phyloP scores from a whole-genome alignment of 2,888 invertebrate genomes.

The Quadriops clusia region DNA sequence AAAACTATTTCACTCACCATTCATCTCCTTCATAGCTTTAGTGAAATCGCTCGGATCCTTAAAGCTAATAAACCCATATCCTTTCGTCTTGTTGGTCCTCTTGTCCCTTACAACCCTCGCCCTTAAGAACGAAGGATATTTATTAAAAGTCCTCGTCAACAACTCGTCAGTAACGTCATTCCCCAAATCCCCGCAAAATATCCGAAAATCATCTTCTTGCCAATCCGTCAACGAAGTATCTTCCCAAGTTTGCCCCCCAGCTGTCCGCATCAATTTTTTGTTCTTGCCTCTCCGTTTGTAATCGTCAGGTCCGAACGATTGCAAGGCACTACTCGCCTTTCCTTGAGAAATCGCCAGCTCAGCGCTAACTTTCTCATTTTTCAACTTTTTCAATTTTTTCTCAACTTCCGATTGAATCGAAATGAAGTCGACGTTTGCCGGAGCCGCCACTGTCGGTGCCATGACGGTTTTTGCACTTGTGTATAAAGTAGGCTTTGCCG shows the following conservation, averaged over 20 bases:
- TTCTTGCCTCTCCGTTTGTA: conserved; percentile 36
- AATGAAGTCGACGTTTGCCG: conserved; percentile 39
- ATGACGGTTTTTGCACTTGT: conserved; percentile 30
- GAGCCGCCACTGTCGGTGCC: conserved; percentile 25
- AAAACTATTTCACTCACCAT: too few species aligned
- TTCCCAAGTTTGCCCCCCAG: conserved; percentile 94
- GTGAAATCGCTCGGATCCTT: conserved; percentile 96
- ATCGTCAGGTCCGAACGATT: conserved; percentile 45
- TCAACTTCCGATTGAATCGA: conserved; percentile 45
- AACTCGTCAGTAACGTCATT: conserved; percentile 98
- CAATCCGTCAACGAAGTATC: conserved; percentile 88
- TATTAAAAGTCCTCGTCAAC: conserved; percentile 88
- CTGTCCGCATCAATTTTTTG: conserved; percentile 72
- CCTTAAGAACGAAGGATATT: conserved; percentile 83
- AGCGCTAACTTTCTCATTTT: conserved; percentile 53
- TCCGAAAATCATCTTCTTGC: conserved; percentile 96
- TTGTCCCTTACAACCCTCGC: conserved; percentile 95
- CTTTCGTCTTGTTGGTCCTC: conserved; percentile 94
- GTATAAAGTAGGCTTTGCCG: conserved; percentile 59
- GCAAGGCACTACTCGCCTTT: conserved; percentile 44
- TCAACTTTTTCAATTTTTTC: conserved; percentile 48
- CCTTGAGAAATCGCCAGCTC: conserved; percentile 53
- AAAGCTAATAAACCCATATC: conserved; percentile 97
- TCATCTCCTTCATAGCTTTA: conserved; percentile 98
- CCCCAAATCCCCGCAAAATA: conserved; percentile 98